A percentile compares a stretch with the other conserved stretches of the same genome.
These are phyloP conservation scores for Pollenia griseotomentosa DNA, from an alignment of 2,888 invertebrate species.

Conservation along the genomic window DNA sequence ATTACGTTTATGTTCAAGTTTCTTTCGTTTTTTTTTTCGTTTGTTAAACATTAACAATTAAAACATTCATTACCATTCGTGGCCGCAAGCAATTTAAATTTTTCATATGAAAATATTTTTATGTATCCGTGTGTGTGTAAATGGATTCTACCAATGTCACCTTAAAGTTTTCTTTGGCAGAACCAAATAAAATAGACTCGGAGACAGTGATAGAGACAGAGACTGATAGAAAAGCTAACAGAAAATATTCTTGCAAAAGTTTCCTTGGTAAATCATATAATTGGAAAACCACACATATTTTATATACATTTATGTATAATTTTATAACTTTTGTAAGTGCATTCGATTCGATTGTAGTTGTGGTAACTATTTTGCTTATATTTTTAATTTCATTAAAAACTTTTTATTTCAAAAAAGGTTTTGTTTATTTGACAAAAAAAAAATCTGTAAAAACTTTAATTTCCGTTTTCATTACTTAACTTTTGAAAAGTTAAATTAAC, in stretches of 20 bases:
- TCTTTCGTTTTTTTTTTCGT: constrained; percentile 19
- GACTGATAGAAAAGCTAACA: not conserved
- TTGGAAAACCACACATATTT: constrained; percentile 45
- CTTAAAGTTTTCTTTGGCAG: constrained; percentile 31
- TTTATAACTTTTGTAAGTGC: constrained; percentile 50
- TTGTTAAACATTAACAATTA: constrained; percentile 75
- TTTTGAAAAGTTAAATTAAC: no score
- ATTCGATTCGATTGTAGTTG: not conserved
- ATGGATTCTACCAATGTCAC: constrained; percentile 46
- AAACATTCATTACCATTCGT: constrained; percentile 76
- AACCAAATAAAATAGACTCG: constrained; percentile 26
- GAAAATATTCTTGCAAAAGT: constrained; percentile 24
- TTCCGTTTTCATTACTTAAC: no score
- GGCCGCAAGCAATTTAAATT: constrained; percentile 76
- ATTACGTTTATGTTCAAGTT: not conserved
- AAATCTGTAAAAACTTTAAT: no score
- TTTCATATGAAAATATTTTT: constrained; percentile 53
- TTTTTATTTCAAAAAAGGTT: no score
- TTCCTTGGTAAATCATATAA: constrained; percentile 42
- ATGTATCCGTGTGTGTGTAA: not conserved
- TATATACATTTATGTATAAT: constrained; percentile 15
- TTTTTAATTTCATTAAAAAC: no score
- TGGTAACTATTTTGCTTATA: no score
- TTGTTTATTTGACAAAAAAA: no score
- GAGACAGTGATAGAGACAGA: constrained; percentile 2